phyloP scores from a whole-genome alignment of 2,888 invertebrate species.

The Vesta saturnalis region DNA sequence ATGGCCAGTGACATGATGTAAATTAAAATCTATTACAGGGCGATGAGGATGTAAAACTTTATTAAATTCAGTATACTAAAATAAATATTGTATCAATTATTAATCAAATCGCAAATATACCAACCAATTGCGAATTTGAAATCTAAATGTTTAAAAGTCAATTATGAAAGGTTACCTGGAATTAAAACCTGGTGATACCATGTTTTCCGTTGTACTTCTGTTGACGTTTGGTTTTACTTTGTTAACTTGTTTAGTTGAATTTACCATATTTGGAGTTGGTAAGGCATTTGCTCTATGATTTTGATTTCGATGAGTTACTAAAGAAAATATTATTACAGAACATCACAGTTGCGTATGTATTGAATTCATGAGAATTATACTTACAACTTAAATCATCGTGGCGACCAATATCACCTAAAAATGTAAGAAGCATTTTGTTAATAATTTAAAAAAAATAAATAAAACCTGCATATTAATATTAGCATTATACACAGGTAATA shows the following conservation, averaged over 20 bases:
- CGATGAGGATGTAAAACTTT: constrained; percentile 22
- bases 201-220: constrained; percentile 78
- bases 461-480: no score
- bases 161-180: constrained; percentile 62
- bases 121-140: constrained; percentile 7
- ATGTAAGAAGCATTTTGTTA: background rate
- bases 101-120: constrained; percentile 24
- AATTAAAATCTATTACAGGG: constrained; percentile 21
- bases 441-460: background rate
- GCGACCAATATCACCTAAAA: constrained; percentile 79
- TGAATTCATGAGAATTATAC: constrained; percentile 57
- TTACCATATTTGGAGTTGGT: constrained; percentile 75
- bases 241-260: constrained; percentile 86
- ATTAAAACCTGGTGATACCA: constrained; percentile 75
- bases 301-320: constrained; percentile 84
- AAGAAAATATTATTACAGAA: constrained; percentile 37
- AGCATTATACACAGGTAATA: no score
- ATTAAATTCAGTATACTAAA: background rate
- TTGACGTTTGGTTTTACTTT: constrained; percentile 90
- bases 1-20: no score
- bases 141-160: background rate
- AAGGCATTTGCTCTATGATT: constrained; percentile 79
- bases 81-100: background rate
- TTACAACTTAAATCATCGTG: constrained; percentile 81
- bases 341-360: background rate